Evolutionary conservation across 2,888 invertebrate genomes (phyloP), one percentile per base, ranked within the genome.

Genomic region (Brachyptera putata): DNA sequence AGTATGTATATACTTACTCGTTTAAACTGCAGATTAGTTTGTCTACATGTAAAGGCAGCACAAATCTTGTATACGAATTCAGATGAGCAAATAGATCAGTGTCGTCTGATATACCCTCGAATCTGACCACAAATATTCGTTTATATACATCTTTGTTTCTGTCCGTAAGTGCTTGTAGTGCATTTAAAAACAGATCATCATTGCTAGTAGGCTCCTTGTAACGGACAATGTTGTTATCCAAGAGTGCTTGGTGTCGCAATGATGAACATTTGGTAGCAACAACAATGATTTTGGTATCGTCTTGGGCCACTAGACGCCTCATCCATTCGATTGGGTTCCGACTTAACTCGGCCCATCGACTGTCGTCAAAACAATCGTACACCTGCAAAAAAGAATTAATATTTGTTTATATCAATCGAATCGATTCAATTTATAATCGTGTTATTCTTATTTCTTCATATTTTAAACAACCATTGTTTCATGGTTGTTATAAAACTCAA

Each of bases 281-380:
- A 2, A 69, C 34, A 2, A 70, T 61, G 9, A 64, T 61, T 41
- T 68, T 66, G 46, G 63, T 60, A 11, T 61, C 56, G 2, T 63
- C 63, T 56, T 65, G 60, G 14, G 55, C 59, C 7, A 67, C 43
- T 16, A 61, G 61, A 3, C 58, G 48, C 14, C 63, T 57, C 5
- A 69, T 48, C 68, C 69, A 70, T 30, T 66, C 67, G 26, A 61
- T 50, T 9, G 66, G 65, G 7, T 61, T 63, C 24, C 57, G 49
- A 1, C 64, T 63, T 11, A 69, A 65, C 5, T 65, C 63, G 26
- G 67, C 63, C 56, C 61, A 64, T 11, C 57, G 43, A 1, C 50
- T 53, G 11, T 63, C 55, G 57, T 70, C 69, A 60, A 65, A 68
- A 41, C 67, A 64, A 64, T 70, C 70, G 58, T 67, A 66, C 21